These are phyloP conservation scores for Cepaea hortensis DNA, from an alignment of 2,888 invertebrate species.

Conservation along the genomic window DNA sequence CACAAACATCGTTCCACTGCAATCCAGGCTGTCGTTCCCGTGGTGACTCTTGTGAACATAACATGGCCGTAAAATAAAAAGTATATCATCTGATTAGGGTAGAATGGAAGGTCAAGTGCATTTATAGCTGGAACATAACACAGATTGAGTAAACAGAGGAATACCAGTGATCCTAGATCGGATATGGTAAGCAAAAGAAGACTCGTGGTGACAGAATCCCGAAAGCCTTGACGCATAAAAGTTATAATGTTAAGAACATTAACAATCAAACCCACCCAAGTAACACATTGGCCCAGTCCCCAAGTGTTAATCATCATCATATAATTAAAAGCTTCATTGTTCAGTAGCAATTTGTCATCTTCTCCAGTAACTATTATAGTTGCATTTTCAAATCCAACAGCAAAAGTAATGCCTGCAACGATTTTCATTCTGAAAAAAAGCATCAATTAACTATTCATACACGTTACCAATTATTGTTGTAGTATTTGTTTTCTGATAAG, in stretches of 20 bases:
- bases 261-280: not conserved
- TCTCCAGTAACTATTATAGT: not conserved
- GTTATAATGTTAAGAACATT: not conserved
- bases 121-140: not conserved
- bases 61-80: not conserved
- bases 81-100: not conserved
- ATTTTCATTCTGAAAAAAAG: too few relatives aligned
- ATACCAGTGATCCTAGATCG: conserved; percentile 2
- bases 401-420: too few relatives aligned
- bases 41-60: conserved; percentile 8
- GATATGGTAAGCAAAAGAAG: not conserved
- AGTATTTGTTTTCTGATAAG: too few relatives aligned
- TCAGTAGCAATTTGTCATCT: not conserved
- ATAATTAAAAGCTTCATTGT: not conserved
- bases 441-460: too few relatives aligned
- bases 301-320: not conserved
- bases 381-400: not conserved
- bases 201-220: conserved; percentile 13
- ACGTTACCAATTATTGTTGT: too few relatives aligned
- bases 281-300: not conserved
- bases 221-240: conserved; percentile 1
- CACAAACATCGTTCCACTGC: conserved; percentile 1
- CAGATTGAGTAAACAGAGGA: not conserved
- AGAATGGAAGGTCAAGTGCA: conserved; percentile 1
- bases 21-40: conserved; percentile 17